phyloP scores from a whole-genome alignment of 2,797 vertebrate species.

The Tapirus indicus region DNA sequence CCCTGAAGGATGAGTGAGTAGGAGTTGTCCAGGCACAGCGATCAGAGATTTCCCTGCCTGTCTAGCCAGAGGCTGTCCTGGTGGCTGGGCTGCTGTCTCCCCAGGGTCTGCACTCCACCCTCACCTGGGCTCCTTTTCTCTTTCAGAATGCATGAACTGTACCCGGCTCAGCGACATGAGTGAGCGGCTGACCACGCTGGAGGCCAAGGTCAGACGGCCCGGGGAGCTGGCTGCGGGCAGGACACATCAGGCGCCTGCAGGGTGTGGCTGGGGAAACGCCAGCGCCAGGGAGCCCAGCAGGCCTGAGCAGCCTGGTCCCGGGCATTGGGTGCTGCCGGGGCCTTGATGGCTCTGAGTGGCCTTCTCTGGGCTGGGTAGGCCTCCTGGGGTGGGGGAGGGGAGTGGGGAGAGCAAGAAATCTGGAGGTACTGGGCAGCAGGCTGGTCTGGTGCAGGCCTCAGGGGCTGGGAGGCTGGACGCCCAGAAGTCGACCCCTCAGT shows the following conservation, averaged over 20 bases:
- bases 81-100: background rate
- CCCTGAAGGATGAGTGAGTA: background rate
- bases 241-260: background rate
- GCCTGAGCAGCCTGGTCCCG: background rate
- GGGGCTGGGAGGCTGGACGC: background rate
- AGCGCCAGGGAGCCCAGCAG: background rate
- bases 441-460: background rate
- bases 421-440: background rate
- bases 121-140: slow-evolving; percentile 17
- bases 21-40: background rate
- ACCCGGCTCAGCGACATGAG: slow-evolving; percentile 89
- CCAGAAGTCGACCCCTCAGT: background rate
- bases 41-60: background rate
- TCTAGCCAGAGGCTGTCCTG: background rate
- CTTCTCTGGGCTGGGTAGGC: background rate
- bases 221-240: background rate
- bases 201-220: slow-evolving; percentile 89
- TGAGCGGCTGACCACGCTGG: slow-evolving; percentile 88
- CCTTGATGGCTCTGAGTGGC: background rate
- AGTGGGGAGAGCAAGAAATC: background rate
- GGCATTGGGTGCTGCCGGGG: background rate
- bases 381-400: background rate
- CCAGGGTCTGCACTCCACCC: background rate
- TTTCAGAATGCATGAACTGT: slow-evolving; percentile 92
- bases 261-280: accelerated